Evolutionary conservation across 2,113 vertebrate species (phyloP).

Genomic region (Rhabdornis inornatus): DNA sequence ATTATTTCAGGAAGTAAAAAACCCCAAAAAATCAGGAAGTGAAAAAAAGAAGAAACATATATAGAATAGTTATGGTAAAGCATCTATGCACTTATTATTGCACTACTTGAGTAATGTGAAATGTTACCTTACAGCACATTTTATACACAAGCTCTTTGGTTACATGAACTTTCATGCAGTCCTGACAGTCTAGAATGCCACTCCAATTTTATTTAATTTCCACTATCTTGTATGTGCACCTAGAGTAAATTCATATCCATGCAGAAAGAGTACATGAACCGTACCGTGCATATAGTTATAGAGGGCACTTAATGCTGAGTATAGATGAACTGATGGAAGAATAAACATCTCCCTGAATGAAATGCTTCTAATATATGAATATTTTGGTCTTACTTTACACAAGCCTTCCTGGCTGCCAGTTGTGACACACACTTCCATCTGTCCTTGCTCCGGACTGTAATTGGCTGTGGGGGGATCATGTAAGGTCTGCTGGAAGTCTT

Average conservation of each 20-base stretch:
- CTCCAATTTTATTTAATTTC: not conserved
- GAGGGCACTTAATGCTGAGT: not conserved
- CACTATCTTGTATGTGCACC: not conserved
- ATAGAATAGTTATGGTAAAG: not conserved
- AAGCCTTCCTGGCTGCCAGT: conserved; percentile 91
- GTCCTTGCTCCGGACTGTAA: conserved; percentile 76
- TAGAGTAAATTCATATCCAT: not conserved
- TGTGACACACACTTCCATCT: conserved; percentile 92
- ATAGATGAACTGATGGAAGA: not conserved
- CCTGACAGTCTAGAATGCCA: not conserved
- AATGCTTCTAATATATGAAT: not conserved
- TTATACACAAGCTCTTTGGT: not conserved
- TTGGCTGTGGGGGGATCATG: conserved; percentile 84
- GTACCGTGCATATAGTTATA: not conserved
- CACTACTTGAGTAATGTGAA: not conserved
- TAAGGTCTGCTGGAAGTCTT: conserved; percentile 82
- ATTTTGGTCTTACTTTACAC: conserved; percentile 81
- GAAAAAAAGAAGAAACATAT: not conserved
- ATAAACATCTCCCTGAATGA: not conserved
- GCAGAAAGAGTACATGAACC: not conserved
- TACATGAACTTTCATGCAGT: not conserved
- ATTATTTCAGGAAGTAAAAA: not conserved
- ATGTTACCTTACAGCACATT: not conserved
- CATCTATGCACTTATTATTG: not conserved
- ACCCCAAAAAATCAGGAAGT: not conserved